These are phyloP conservation scores for Notothenia rossii DNA, from an alignment of 2,113 vertebrate genomes.

Conservation along the genomic window DNA sequence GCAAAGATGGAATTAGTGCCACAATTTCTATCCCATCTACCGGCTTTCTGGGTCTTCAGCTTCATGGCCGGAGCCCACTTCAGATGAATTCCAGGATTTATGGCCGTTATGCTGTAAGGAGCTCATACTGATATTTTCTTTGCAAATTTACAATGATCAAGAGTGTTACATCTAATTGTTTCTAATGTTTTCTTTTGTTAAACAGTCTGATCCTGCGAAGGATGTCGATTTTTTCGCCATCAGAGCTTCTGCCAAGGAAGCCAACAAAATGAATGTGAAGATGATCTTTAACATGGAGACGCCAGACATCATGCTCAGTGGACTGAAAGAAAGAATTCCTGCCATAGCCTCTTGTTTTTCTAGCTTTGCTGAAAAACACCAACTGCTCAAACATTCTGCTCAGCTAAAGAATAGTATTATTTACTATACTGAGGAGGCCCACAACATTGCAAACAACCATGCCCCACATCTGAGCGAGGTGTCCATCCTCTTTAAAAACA, in stretches of 20 bases:
- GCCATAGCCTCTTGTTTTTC: constrained; percentile 74
- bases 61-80: constrained; percentile 3
- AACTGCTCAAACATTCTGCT: constrained; percentile 4
- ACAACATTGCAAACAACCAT: constrained; percentile 64
- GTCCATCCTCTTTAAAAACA: constrained; percentile 77
- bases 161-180: not conserved
- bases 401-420: constrained; percentile 73
- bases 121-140: not conserved
- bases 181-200: not conserved
- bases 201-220: constrained; percentile 27
- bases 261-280: not conserved
- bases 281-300: constrained; percentile 23
- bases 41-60: constrained; percentile 27
- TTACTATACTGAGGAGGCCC: constrained; percentile 66
- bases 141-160: not conserved
- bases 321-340: constrained; percentile 60
- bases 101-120: constrained; percentile 24
- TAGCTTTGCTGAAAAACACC: constrained; percentile 77
- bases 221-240: constrained; percentile 25
- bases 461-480: constrained; percentile 78
- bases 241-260: constrained; percentile 12
- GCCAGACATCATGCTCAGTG: constrained; percentile 2
- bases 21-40: constrained; percentile 26
- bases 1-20: constrained; percentile 31
- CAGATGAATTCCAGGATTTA: constrained; percentile 30